Conservation (phyloP, 2,888 invertebrate species). For the Dasypolia templi region DNA sequence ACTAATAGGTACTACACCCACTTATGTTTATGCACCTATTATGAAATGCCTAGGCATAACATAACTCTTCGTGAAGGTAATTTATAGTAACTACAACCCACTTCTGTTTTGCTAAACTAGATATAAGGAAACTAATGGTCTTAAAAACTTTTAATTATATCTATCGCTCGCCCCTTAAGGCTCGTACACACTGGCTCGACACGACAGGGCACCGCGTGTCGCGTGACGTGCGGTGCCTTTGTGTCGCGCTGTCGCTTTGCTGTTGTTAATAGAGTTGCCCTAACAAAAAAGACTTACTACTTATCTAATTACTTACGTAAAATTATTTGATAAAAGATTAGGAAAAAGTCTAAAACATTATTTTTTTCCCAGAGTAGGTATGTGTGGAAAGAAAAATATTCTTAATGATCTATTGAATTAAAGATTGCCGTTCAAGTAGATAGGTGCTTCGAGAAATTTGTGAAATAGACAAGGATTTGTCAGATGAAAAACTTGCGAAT, state of each 20-base stretch:
- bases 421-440: not conserved
- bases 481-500: not conserved
- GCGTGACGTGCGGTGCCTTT: no score
- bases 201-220: no score
- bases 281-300: conserved; percentile 23
- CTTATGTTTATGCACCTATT: no score
- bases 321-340: not conserved
- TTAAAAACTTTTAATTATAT: conserved; percentile 36
- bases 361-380: not conserved
- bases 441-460: not conserved
- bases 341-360: not conserved
- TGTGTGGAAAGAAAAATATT: not conserved
- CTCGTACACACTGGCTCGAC: no score
- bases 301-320: conserved; percentile 1
- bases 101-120: not conserved
- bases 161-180: not conserved
- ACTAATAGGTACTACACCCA: no score
- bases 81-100: not conserved
- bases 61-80: not conserved
- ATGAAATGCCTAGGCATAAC: not conserved
- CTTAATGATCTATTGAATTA: conserved; percentile 1
- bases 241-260: no score
- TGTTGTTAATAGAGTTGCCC: conserved; percentile 16
- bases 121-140: conserved; percentile 10
- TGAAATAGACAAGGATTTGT: not conserved